A percentile compares a stretch with the other conserved stretches of the same genome.
Conservation (phyloP, 2,888 invertebrate species). For the Polydrusus tereticollis region DNA sequence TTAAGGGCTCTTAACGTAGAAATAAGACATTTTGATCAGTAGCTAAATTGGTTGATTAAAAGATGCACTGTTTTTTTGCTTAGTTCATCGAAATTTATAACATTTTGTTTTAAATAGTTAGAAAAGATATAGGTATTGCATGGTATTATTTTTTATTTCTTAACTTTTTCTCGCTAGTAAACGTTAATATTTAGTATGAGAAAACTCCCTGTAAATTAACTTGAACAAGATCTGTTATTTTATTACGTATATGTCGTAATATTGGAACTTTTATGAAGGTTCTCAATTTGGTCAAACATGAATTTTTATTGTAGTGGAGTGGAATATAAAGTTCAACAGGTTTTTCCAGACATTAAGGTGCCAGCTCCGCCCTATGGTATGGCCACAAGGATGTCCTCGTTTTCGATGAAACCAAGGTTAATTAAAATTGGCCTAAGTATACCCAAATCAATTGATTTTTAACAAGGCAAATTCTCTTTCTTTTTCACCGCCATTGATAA, state of each 20-base stretch:
- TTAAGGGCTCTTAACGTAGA: too few relatives aligned
- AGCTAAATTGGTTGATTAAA: too few relatives aligned
- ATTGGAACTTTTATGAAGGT: not conserved
- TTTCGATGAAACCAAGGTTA: not conserved
- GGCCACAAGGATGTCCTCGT: not conserved
- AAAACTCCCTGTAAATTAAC: not conserved
- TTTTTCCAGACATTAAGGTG: not conserved
- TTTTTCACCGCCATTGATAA: too few relatives aligned
- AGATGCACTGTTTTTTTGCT: too few relatives aligned
- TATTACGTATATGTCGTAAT: not conserved
- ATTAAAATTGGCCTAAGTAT: not conserved
- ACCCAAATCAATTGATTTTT: too few relatives aligned
- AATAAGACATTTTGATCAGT: too few relatives aligned
- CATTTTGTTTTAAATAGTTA: too few relatives aligned
- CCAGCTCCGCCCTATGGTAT: not conserved
- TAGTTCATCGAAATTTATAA: too few relatives aligned
- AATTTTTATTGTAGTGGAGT: not conserved
- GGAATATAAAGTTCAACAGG: constrained; percentile 6
- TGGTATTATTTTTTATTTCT: too few relatives aligned
- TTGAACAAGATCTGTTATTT: not conserved
- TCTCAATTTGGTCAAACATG: not conserved
- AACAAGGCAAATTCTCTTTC: too few relatives aligned
- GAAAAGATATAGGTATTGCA: too few relatives aligned
- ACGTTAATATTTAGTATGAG: not conserved
- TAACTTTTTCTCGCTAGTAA: not conserved